Evolutionary conservation across 2,113 vertebrate species (phyloP), one percentile per base, ranked within the genome.

Genomic region (Taxidea taxus): DNA sequence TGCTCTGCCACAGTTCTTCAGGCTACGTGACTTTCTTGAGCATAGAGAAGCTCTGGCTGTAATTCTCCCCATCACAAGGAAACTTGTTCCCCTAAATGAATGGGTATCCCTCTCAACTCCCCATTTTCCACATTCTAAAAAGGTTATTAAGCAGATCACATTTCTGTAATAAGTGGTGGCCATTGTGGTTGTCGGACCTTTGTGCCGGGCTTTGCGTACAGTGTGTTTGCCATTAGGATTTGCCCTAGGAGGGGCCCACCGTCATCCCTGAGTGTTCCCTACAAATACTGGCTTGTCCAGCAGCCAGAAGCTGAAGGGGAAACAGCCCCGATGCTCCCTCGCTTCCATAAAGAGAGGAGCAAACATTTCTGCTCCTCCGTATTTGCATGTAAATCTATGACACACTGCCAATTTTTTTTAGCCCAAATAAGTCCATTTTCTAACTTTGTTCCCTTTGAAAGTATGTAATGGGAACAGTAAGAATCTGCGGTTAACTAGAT

Each of bases 391-490:
- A 34, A 34, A 64, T 91, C 89, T 75, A 0, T 70, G 78, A 75
- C 15, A 31, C 12, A 9, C 29, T 93, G 72, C 87, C 68, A 34
- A 58, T 81, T 80, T 64, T 60, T 29, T 80, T 68, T 72, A 27
- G 44, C 94, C 87, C 9, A 2, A 86, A 51, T 64, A 86, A 89
- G 87, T 96, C 64, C 93, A 2, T 91, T 84, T 94, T 85, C 72
- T 92, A 49, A 91, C 78, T 89, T 39, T 18, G 20, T 87, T 56
- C 5, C 47, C 31, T 96, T 80, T 90, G 49, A 91, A 83, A 88
- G 90, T 96, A 92, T 42, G 4, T 95, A 66, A 92, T 94, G 62
- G 47, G 75, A 95, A 87, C 8, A 72, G 49, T 18, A 80, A 92
- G 77, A 44, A 60, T 77, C 56, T 58, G 31, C 29, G 84, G 1